A percentile compares a stretch with the other conserved stretches of the same genome.
Evolutionary conservation across 2,113 vertebrate genomes (phyloP).

Genomic region (Daubentonia madagascariensis): DNA sequence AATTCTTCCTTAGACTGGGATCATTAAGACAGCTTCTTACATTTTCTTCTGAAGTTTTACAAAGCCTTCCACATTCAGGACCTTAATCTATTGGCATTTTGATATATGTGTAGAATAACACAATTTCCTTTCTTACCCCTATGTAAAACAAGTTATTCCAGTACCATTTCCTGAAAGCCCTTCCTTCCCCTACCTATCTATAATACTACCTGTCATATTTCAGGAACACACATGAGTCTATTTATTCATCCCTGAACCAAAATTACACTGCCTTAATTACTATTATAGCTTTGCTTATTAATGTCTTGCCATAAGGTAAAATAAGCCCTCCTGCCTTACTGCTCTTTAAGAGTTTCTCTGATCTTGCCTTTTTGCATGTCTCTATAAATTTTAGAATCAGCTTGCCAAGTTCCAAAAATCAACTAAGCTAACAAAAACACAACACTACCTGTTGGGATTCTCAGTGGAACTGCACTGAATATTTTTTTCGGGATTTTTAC

Average conservation of each 20-base stretch:
- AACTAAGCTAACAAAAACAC: not conserved
- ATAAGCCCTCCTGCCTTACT: not conserved
- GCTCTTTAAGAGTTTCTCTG: not conserved
- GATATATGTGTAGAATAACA: not conserved
- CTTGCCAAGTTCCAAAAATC: not conserved
- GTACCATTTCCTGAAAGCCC: not conserved
- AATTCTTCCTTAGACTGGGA: not conserved
- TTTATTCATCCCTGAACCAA: not conserved
- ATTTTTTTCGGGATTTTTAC: not conserved
- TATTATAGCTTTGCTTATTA: not conserved
- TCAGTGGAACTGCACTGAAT: not conserved
- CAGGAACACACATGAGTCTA: not conserved
- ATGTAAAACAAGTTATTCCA: not conserved
- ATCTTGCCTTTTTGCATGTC: not conserved
- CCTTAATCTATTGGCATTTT: not conserved
- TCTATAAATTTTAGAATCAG: not conserved
- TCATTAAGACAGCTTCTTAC: not conserved
- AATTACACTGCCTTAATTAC: not conserved
- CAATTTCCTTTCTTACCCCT: not conserved
- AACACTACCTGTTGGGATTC: not conserved
- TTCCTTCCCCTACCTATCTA: not conserved
- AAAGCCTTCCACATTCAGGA: not conserved
- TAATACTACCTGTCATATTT: not conserved
- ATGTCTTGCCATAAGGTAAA: not conserved
- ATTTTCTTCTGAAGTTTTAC: not conserved